Evolutionary conservation across 2,113 vertebrate genomes (phyloP), one percentile per base, ranked within the genome.

Genomic region (Otis tarda): DNA sequence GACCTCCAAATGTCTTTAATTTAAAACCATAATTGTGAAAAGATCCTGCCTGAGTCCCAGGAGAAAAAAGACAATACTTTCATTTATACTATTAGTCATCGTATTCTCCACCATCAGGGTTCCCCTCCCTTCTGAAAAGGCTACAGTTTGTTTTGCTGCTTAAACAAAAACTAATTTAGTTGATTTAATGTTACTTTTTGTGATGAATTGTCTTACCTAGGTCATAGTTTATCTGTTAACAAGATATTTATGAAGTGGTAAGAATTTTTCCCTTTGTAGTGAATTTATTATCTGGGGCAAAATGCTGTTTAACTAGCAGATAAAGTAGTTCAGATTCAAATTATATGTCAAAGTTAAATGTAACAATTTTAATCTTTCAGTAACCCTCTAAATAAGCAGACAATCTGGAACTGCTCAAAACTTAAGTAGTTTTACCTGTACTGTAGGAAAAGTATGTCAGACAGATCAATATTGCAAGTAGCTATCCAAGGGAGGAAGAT

Each of bases 211-310:
- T 91, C 76, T 80, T 95, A 89, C 83, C 53, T 73, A 85, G 60
- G 91, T 95, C 53, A 80, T 78, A 94, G 83, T 91, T 91, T 80
- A 87, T 59, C 68, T 87, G 70, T 86, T 95, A 93, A 61, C 24
- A 83, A 87, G 63, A 64, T 94, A 89, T 92, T 97, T 97, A 95
- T 94, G 89, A 90, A 89, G 85, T 96, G 91, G 83, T 93, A 93
- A 87, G 78, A 87, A 82, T 90, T 87, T 61, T 91, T 31, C 88
- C 22, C 71, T 86, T 76, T 95, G 41, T 4, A 3, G 75, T 87
- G 50, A 94, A 49, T 89, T 94, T 92, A 93, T 41, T 87, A 43
- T 94, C 86, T 68, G 53, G 21, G 22, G 22, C 81, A 94, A 87
- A 94, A 95, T 71, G n/a, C 47, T 89, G 28, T 80, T 87, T 93